Evolutionary conservation across 2,797 vertebrate genomes (phyloP), one percentile per base, ranked within the genome.

Genomic region (Poeciliopsis infans): DNA sequence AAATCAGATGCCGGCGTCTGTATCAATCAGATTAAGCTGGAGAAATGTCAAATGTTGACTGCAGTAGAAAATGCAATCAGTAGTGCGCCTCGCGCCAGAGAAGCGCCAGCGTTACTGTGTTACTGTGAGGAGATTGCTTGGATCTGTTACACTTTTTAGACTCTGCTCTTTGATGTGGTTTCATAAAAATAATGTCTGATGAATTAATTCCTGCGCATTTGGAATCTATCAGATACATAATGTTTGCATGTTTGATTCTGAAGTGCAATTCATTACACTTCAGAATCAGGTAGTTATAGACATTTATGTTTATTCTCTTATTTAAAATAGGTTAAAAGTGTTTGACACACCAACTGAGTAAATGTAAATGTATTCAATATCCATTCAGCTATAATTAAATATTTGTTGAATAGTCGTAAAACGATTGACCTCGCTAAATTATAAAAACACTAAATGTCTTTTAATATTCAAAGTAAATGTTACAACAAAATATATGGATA

Each of bases 111-210:
- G n/a, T 36, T 76, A 82, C 57, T 78, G 57, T 80, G 85, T 88
- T 86, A 89, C 57, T 83, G 86, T 84, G 79, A 79, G 78, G 75
- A 0, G 3, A 53, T 78, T 47, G 79, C 78, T 57, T 76, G 79
- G 51, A 69, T 80, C 81, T 69, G 73, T 47, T 41, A 79, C 43
- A 81, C 41, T 79, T 81, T 82, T 66, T 28, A 4, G 77, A 89
- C 53, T 78, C 69, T 57, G 49, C n/a, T 68, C 81, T 92, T 89
- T 92, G 76, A 84, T 88, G 83, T 85, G 51, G 83, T 83, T 68
- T 36, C 43, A 83, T 70, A 59, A 78, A 90, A 93, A 55, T n/a
- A 55, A n/a, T 92, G 69, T 59, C 8, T 72, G 12, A 77, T 74
- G 64, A 83, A 87, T 87, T 83, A 33, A 78, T 80, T 78, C 1